Conservation (phyloP, 2,113 vertebrate genomes). For the human region GRCh38 chrX:44247501-44248000, state of each 20-base stretch:
- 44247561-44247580: not conserved
- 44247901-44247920: conserved; percentile 15
- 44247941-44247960: conserved; percentile 1
- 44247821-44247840: not conserved
- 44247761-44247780: not conserved
- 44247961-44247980: not conserved
- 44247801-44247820: conserved; percentile 33
- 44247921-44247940: conserved; percentile 9
- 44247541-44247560: not conserved
- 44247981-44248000: not conserved
- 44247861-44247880: not conserved
- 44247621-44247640: not conserved
- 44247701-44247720: not conserved
- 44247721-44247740: not conserved
- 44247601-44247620: not conserved
- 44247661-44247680: not conserved
- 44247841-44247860: conserved; percentile 17
- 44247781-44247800: not conserved
- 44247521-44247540: not conserved
- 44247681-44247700: conserved; percentile 26
- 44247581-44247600: not conserved
- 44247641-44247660: not conserved
- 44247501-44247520: not conserved
- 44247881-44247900: not conserved
- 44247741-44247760: conserved; percentile 22